Evolutionary conservation across 1,140 invertebrate species (phyloP).

Genomic region (Dendroctonus valens): DNA sequence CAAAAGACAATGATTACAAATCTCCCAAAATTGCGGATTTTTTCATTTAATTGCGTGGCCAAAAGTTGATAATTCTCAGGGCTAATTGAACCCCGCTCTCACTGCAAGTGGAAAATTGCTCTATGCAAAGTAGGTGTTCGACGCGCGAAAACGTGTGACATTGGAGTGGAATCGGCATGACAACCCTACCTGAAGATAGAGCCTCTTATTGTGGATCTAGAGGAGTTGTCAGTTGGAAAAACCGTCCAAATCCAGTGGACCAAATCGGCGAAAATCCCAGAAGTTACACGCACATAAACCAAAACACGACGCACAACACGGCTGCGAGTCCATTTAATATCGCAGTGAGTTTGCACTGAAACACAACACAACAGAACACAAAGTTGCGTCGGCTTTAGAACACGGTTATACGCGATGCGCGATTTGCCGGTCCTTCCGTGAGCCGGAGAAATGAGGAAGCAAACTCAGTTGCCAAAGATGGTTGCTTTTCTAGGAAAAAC

Average conservation of each 20-base stretch:
- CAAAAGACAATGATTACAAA: no score
- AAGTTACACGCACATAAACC: constrained; percentile 1
- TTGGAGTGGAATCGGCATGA: no score
- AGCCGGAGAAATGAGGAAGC: constrained; percentile 15
- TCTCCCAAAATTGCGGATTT: no score
- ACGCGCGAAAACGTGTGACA: no score
- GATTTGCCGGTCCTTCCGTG: constrained; percentile 21
- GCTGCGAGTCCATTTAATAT: constrained; percentile 12
- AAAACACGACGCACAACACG: constrained; percentile 9
- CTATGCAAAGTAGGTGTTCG: no score
- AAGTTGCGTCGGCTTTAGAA: constrained; percentile 7
- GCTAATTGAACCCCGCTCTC: no score
- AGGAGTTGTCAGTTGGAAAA: background rate
- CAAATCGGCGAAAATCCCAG: background rate
- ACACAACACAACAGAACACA: background rate
- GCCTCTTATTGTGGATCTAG: no score
- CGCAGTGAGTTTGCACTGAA: constrained; percentile 13
- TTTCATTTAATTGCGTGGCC: no score
- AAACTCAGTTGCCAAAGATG: constrained; percentile 12
- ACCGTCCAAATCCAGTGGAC: constrained; percentile 1
- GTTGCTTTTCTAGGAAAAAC: background rate
- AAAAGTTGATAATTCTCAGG: no score
- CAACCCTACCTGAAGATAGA: no score
- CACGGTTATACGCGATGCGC: constrained; percentile 19
- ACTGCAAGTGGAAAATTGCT: no score